Evolutionary conservation across 2,797 vertebrate species (phyloP).

Genomic region (Tympanoctomys barrerae): DNA sequence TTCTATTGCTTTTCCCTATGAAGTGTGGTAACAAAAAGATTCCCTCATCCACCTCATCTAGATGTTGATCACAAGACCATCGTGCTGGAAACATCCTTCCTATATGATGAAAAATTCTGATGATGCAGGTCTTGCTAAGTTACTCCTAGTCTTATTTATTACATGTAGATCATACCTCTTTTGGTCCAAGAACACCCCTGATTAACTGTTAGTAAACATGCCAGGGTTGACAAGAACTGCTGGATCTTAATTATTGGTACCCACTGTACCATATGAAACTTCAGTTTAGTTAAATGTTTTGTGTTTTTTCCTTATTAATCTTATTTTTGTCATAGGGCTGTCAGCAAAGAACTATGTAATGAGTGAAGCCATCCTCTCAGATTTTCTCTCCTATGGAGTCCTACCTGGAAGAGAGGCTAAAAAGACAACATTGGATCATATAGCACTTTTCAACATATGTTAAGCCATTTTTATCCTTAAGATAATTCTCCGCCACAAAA

Average conservation of each 20-base stretch:
- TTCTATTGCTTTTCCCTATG: background rate
- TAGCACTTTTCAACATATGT: background rate
- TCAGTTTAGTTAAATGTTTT: background rate
- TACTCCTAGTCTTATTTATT: background rate
- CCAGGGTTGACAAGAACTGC: background rate
- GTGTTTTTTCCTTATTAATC: background rate
- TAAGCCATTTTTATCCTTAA: background rate
- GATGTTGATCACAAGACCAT: background rate
- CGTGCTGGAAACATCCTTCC: background rate
- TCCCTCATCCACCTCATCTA: background rate
- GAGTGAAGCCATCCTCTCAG: background rate
- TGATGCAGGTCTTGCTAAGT: background rate
- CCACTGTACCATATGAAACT: background rate
- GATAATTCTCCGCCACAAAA: slow-evolving; percentile 4
- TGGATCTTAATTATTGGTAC: background rate
- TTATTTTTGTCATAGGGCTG: background rate
- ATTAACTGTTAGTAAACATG: background rate
- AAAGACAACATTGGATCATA: background rate
- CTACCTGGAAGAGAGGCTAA: background rate
- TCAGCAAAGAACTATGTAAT: background rate
- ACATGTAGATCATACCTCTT: background rate
- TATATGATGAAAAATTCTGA: background rate
- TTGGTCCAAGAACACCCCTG: background rate
- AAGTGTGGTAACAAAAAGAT: background rate
- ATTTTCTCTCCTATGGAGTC: background rate